Percentiles rank a stretch among this genome's conserved stretches.
These are phyloP conservation scores for Dasysyrphus tricinctus DNA, from an alignment of 2,888 invertebrate species.

Conservation along the genomic window DNA sequence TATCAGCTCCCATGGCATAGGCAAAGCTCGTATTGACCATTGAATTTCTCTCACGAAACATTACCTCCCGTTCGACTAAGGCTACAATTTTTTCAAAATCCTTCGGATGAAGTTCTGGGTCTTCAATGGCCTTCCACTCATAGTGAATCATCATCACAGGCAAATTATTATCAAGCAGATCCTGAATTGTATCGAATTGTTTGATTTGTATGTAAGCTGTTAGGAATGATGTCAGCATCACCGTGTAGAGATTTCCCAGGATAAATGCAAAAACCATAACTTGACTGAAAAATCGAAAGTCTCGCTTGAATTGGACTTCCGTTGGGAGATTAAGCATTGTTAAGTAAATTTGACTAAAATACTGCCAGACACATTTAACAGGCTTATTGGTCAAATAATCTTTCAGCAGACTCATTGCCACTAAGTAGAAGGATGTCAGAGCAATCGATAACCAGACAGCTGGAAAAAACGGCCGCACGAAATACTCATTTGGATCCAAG, in stretches of 20 bases:
- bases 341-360: constrained; percentile 20
- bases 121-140: constrained; percentile 26
- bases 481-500: constrained; percentile 45
- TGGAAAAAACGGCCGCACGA: constrained; percentile 27
- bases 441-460: constrained; percentile 6
- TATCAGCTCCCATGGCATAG: constrained; percentile 30
- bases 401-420: constrained; percentile 17
- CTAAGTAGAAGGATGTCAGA: neutral
- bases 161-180: constrained; percentile 30
- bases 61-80: neutral
- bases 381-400: neutral
- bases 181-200: constrained; percentile 23
- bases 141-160: constrained; percentile 39
- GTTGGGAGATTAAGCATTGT: constrained; percentile 6
- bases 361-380: constrained; percentile 7
- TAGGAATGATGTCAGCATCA: constrained; percentile 31
- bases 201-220: constrained; percentile 19
- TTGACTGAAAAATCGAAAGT: constrained; percentile 43
- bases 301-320: neutral
- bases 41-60: constrained; percentile 19
- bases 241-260: constrained; percentile 33
- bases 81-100: constrained; percentile 36
- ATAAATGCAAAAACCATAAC: constrained; percentile 38
- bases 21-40: constrained; percentile 47
- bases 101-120: neutral